phyloP scores from a whole-genome alignment of 2,797 vertebrate genomes.

The Psittacula derbiana region DNA sequence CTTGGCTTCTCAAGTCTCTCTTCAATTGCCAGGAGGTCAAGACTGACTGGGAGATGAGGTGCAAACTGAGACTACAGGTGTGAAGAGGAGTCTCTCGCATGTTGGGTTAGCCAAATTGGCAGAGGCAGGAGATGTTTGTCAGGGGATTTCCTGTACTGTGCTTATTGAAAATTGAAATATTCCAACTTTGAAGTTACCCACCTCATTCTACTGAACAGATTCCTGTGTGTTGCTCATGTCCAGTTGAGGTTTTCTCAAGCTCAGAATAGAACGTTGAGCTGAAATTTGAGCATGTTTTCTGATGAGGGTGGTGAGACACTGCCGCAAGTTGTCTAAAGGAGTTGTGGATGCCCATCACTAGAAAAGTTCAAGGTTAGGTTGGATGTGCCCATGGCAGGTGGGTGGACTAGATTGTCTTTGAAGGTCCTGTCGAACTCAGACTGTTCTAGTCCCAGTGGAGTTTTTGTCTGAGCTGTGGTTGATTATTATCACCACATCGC shows the following conservation, averaged over 20 bases:
- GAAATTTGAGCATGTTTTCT: background rate
- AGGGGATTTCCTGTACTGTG: background rate
- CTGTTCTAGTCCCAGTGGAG: background rate
- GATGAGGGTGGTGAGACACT: background rate
- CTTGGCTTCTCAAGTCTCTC: background rate
- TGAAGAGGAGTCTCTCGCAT: background rate
- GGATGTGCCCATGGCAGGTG: background rate
- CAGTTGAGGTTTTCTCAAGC: background rate
- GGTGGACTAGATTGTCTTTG: background rate
- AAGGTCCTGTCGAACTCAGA: background rate
- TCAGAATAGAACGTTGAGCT: background rate
- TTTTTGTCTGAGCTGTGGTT: background rate
- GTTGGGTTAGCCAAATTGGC: background rate
- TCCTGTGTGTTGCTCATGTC: background rate
- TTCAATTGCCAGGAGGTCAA: background rate
- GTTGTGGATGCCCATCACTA: background rate
- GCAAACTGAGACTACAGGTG: background rate
- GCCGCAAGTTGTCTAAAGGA: background rate
- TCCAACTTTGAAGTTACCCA: background rate
- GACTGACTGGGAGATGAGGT: background rate
- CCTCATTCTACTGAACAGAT: background rate
- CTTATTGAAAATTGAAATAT: background rate
- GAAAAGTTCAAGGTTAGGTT: background rate
- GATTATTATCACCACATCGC: rapidly evolving
- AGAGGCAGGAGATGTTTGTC: background rate